These are phyloP conservation scores for Dugesia japonica DNA, from an alignment of 2,888 invertebrate genomes.

Conservation along the genomic window DNA sequence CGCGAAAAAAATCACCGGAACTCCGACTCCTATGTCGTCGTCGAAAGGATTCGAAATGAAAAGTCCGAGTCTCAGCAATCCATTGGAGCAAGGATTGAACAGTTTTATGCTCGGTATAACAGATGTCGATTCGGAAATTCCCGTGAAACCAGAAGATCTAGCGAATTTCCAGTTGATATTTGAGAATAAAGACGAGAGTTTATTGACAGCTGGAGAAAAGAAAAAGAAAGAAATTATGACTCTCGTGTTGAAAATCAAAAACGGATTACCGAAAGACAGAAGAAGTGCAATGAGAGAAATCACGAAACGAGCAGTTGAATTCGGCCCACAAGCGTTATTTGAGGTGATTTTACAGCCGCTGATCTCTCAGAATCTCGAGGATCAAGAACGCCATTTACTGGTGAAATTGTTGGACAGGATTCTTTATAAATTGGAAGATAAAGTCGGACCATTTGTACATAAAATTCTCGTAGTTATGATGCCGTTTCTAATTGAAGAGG, in stretches of 20 bases:
- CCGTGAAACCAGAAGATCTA: slow-evolving; percentile 97
- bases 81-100: slow-evolving; percentile 60
- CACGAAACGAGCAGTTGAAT: too few relatives aligned
- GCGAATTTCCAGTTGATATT: slow-evolving; percentile 97
- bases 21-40: slow-evolving; percentile 75
- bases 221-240: slow-evolving; percentile 99
- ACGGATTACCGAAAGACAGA: slow-evolving; percentile 96
- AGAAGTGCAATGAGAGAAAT: slow-evolving; percentile 87
- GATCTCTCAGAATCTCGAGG: slow-evolving; percentile 98
- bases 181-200: slow-evolving; percentile 86
- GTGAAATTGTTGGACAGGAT: slow-evolving; percentile 90
- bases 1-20: slow-evolving; percentile 84
- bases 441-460: slow-evolving; percentile 95
- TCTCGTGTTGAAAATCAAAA: slow-evolving; percentile 86
- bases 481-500: slow-evolving; percentile 91
- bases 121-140: slow-evolving; percentile 80
- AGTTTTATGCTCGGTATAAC: slow-evolving; percentile 30
- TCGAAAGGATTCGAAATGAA: slow-evolving; percentile 48
- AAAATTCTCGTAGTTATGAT: slow-evolving; percentile 98
- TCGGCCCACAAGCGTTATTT: slow-evolving; percentile 92
- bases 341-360: slow-evolving; percentile 92
- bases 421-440: slow-evolving; percentile 87
- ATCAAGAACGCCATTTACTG: slow-evolving; percentile 89
- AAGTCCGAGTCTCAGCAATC: slow-evolving; percentile 43
- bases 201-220: slow-evolving; percentile 80